Evolutionary conservation across 2,888 invertebrate species (phyloP), one percentile per base, ranked within the genome.

Genomic region (Hydraecia micacea): DNA sequence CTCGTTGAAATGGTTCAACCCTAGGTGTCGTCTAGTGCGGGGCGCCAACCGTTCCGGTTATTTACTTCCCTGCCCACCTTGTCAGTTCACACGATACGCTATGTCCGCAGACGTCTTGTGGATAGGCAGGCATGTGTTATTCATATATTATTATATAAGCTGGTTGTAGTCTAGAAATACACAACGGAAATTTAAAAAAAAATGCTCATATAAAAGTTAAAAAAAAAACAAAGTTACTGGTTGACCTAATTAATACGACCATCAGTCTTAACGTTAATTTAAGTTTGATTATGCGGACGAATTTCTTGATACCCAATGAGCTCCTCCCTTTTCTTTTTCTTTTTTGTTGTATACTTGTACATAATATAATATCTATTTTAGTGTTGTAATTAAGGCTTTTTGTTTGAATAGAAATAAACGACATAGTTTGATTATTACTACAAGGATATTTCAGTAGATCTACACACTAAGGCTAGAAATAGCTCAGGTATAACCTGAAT

Each of bases 11-110:
- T 2, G 25, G 60, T 32, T 36, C 81, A 86, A 13, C 88, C 87
- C 77, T 81, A 39, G 1, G 13, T 7, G 15, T 39, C 32, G 66
- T 62, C 49, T 74, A 55, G 63, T 66, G 65, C 58, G 73, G 52
- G 81, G 89, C 88, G 92, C 90, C 89, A 67, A 76, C 42, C 87
- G 90, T 80, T 87, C 74, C 86, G 90, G 85, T 86, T 90, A 91
- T 91, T 91, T 90, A 84, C 77, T 79, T 80, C 78, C 63, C 87
- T 84, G 81, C 85, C 87, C 88, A 90, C 86, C 82, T 85, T 77
- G 77, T 74, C 85, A 73, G 75, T 83, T 79, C 75, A 73, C 73
- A 80, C 73, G 76, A 52, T 39, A 73, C 70, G 49, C 71, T 73
- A 58, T 81, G 75, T 52, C 77, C 32, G 11, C 75, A 15, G 9